A percentile compares a stretch with the other conserved stretches of the same genome.
phyloP scores from a whole-genome alignment of 2,113 vertebrate species.

The Pterocles burchelli region DNA sequence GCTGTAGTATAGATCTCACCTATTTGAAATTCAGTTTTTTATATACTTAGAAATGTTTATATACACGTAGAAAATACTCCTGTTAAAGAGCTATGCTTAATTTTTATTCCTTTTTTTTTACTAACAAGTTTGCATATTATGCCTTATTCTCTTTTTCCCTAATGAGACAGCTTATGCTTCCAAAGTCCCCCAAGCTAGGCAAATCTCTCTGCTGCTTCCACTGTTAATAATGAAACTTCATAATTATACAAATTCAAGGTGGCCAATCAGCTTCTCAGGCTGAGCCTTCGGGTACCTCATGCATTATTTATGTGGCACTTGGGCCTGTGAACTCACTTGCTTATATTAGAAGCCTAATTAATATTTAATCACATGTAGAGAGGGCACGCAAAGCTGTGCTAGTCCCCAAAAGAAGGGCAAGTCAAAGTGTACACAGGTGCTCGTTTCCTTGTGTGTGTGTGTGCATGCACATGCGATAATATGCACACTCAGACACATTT shows the following conservation, averaged over 20 bases:
- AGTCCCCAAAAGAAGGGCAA: conserved; percentile 60
- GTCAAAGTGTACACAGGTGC: conserved; percentile 48
- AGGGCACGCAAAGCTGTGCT: conserved; percentile 69
- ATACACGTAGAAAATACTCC: neutral
- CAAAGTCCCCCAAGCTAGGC: conserved; percentile 86
- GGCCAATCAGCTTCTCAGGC: conserved; percentile 83
- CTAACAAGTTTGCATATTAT: conserved; percentile 85
- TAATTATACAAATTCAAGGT: conserved; percentile 88
- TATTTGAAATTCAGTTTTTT: conserved; percentile 48
- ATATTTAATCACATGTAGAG: conserved; percentile 84
- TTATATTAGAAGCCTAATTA: conserved; percentile 87
- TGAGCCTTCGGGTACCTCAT: conserved; percentile 84
- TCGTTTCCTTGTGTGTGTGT: neutral
- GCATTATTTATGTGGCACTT: conserved; percentile 80
- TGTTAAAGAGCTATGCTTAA: conserved; percentile 65
- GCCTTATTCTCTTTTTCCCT: conserved; percentile 80
- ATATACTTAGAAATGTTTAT: conserved; percentile 50
- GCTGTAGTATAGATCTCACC: neutral
- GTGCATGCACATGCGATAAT: neutral
- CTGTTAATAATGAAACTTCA: conserved; percentile 88
- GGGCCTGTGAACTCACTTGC: conserved; percentile 81
- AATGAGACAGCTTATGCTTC: conserved; percentile 87
- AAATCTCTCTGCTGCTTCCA: conserved; percentile 81
- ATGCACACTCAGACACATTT: neutral
- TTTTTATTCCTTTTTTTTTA: conserved; percentile 61